Conservation (phyloP, 2,888 invertebrate species). For the Dolichomitus sp. region DNA sequence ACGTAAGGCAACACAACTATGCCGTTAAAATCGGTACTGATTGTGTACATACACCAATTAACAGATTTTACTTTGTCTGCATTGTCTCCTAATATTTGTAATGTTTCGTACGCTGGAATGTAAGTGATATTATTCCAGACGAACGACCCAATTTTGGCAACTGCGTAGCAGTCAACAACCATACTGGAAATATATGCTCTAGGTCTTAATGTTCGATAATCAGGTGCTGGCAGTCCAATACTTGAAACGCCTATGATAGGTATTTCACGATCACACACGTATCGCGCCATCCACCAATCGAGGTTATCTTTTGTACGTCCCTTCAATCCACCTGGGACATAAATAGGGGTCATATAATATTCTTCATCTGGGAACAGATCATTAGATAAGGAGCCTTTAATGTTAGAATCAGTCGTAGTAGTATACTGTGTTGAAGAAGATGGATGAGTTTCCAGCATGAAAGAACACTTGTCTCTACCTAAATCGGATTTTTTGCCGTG, state of each 20-base stretch:
- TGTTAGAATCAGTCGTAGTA: background rate
- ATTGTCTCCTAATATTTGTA: conserved; percentile 1
- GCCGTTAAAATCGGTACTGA: background rate
- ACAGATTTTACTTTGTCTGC: background rate
- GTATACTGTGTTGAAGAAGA: background rate
- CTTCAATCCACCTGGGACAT: background rate
- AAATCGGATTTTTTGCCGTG: background rate
- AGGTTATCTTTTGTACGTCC: background rate
- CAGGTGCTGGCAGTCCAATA: background rate
- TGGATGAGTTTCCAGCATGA: too few species aligned
- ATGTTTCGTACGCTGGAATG: too few species aligned
- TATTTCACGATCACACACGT: background rate
- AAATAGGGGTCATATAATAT: conserved; percentile 1
- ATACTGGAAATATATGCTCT: conserved; percentile 24
- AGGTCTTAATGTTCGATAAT: conserved; percentile 20
- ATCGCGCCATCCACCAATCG: conserved; percentile 3
- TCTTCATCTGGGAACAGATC: background rate
- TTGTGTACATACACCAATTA: conserved; percentile 1
- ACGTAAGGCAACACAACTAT: conserved; percentile 14
- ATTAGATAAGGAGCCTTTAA: background rate
- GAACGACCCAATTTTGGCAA: conserved; percentile 16
- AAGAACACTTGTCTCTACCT: too few species aligned
- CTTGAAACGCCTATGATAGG: background rate
- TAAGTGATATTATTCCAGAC: conserved; percentile 25
- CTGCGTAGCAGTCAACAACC: conserved; percentile 8